These are phyloP conservation scores for Nephrotoma appendiculata DNA, from an alignment of 2,888 invertebrate species.

Conservation along the genomic window DNA sequence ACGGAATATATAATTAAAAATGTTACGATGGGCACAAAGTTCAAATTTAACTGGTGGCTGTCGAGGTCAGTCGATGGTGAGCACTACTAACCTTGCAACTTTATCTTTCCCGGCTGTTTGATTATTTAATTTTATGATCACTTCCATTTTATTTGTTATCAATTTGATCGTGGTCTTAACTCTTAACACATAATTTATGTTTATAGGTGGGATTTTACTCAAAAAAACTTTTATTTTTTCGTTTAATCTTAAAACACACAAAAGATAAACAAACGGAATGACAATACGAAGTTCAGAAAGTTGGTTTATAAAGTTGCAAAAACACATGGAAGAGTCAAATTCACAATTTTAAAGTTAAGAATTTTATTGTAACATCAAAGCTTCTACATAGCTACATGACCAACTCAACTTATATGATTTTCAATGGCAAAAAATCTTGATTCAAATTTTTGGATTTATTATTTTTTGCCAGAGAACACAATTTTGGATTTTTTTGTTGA, in stretches of 20 bases:
- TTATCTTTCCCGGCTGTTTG: constrained; percentile 30
- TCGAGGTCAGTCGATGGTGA: not conserved
- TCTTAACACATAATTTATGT: not conserved
- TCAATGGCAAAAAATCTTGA: too few species aligned
- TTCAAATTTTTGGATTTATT: too few species aligned
- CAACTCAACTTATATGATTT: too few species aligned
- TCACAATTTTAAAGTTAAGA: not conserved
- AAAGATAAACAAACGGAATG: not conserved
- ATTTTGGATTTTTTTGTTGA: too few species aligned
- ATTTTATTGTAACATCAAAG: not conserved
- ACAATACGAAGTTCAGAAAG: not conserved
- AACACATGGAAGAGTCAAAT: not conserved
- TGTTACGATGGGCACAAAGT: not conserved
- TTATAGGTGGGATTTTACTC: not conserved
- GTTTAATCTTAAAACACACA: not conserved
- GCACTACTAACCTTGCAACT: constrained; percentile 23
- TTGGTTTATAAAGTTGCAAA: not conserved
- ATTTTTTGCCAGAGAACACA: too few species aligned
- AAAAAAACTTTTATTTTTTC: not conserved
- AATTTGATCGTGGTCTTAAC: not conserved
- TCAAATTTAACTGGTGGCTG: not conserved
- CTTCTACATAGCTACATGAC: too few species aligned
- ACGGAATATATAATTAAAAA: constrained; percentile 15
- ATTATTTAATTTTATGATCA: constrained; percentile 25
- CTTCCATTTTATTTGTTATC: constrained; percentile 22